Conservation (phyloP, 2,888 invertebrate genomes). For the Sepioteuthis lessoniana region DNA sequence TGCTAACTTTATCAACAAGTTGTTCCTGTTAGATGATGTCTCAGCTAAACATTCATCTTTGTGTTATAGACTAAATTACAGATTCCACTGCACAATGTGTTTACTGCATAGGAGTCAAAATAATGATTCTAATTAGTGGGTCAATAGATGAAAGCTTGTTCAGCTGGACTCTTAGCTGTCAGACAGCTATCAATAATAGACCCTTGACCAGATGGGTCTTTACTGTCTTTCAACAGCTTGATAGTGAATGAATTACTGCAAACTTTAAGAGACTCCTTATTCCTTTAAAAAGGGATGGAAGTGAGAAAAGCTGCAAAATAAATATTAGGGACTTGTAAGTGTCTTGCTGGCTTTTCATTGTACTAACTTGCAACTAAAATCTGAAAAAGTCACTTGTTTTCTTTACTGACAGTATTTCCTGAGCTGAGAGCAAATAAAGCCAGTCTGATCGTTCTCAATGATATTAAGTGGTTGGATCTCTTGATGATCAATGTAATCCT, state of each 20-base stretch:
- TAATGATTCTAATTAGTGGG: neutral
- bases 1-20: neutral
- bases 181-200: constrained; percentile 6
- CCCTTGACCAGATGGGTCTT: neutral
- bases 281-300: neutral
- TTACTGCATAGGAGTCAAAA: neutral
- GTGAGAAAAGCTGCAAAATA: constrained; percentile 23
- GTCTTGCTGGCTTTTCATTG: neutral
- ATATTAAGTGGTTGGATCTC: constrained; percentile 4
- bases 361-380: neutral
- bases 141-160: constrained; percentile 21
- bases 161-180: neutral
- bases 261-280: neutral
- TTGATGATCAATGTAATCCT: neutral
- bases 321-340: neutral
- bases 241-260: constrained; percentile 17
- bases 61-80: neutral
- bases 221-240: neutral
- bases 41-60: neutral
- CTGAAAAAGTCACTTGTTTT: constrained; percentile 15
- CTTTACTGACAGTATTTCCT: neutral
- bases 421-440: neutral
- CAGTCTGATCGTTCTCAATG: neutral
- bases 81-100: neutral
- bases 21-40: neutral